A percentile compares a stretch with the other conserved stretches of the same genome.
Evolutionary conservation across 1,140 invertebrate species (phyloP).

Genomic region (Tachypleus tridentatus): DNA sequence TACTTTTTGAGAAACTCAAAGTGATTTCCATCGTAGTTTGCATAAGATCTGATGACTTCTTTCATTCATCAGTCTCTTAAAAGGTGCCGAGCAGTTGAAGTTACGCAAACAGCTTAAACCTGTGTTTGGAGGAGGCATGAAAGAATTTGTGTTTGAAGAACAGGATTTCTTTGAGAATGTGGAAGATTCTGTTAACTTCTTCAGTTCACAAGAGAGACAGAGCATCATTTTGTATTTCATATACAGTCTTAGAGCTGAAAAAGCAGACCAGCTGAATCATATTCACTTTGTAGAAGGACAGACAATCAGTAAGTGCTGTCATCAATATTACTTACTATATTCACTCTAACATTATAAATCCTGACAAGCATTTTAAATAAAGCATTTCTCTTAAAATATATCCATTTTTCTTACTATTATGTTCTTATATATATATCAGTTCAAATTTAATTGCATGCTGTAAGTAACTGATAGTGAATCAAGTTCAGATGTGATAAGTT

Average conservation of each 20-base stretch:
- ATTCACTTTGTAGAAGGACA: constrained; percentile 53
- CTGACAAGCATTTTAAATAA: background rate
- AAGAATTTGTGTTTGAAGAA: constrained; percentile 81
- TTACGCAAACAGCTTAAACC: constrained; percentile 66
- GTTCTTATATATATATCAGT: background rate
- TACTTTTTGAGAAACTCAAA: too few relatives aligned
- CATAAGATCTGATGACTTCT: too few relatives aligned
- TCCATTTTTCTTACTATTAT: background rate
- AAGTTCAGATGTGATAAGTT: too few relatives aligned
- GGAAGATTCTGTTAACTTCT: constrained; percentile 53
- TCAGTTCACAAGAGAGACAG: constrained; percentile 58
- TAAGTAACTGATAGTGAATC: too few relatives aligned
- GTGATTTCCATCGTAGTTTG: too few relatives aligned
- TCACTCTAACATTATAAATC: background rate
- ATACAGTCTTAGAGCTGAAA: constrained; percentile 34
- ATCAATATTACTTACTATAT: background rate
- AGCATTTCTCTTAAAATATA: background rate
- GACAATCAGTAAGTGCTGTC: constrained; percentile 43
- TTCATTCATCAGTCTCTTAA: constrained; percentile 50
- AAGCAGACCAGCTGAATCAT: constrained; percentile 50
- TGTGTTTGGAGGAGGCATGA: constrained; percentile 75
- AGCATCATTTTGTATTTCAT: constrained; percentile 37
- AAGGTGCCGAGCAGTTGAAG: constrained; percentile 79
- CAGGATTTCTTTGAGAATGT: constrained; percentile 67
- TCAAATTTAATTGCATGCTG: too few relatives aligned